Percentiles rank a stretch among this genome's conserved stretches.
phyloP scores from a whole-genome alignment of 2,888 invertebrate species.

The Scrobipalpa costella region DNA sequence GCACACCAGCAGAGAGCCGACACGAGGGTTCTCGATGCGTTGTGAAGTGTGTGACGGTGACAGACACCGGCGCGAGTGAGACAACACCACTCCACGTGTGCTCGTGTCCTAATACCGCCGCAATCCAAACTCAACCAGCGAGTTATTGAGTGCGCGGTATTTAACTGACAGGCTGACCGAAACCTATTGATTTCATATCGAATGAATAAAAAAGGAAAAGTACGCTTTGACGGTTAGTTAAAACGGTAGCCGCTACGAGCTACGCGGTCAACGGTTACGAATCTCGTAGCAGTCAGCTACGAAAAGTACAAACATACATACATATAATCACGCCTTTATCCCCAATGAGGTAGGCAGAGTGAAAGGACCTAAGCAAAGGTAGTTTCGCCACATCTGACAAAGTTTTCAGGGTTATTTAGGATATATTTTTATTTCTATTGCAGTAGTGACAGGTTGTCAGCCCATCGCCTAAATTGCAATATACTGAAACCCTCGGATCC shows the following conservation, averaged over 20 bases:
- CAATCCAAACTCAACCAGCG: neutral
- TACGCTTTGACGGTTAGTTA: neutral
- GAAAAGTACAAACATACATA: no score
- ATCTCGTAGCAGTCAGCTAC: neutral
- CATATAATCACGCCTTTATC: no score
- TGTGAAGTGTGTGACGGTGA: neutral
- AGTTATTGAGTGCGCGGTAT: neutral
- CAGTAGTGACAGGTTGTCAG: no score
- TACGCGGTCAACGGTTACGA: neutral
- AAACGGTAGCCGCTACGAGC: neutral
- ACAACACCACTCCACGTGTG: no score
- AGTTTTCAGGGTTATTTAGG: no score
- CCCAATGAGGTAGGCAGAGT: no score
- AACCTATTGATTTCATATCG: neutral
- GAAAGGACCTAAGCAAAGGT: no score
- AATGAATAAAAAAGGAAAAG: no score
- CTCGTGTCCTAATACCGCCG: neutral
- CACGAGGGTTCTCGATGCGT: neutral
- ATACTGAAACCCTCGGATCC: no score
- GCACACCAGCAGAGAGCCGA: neutral
- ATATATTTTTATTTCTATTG: no score
- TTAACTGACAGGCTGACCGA: neutral
- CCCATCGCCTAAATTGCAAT: no score
- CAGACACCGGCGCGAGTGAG: neutral
- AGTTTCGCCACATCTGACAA: no score